Conservation (phyloP, 2,888 invertebrate species). For the Biston stratarius region DNA sequence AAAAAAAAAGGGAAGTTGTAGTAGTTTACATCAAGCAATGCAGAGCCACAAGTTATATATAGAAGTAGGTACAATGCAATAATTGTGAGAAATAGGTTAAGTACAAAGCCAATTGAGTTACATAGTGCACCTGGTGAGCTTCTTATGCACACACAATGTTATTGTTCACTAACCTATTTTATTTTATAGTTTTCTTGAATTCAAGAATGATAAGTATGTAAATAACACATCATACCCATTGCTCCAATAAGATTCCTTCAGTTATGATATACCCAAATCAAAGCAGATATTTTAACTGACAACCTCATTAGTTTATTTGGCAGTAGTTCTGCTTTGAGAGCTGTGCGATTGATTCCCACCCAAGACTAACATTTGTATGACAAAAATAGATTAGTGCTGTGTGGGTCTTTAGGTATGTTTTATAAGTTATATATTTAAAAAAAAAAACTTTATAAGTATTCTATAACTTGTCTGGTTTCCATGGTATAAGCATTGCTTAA, state of each 20-base stretch:
- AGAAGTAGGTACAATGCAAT: not conserved
- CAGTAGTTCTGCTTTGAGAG: not conserved
- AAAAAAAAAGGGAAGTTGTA: too few species aligned
- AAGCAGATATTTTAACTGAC: too few species aligned
- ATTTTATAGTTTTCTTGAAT: too few species aligned
- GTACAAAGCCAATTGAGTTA: constrained; percentile 36
- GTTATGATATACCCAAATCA: too few species aligned
- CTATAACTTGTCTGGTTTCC: too few species aligned
- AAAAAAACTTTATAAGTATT: not conserved
- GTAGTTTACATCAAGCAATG: not conserved
- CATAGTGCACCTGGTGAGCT: constrained; percentile 35
- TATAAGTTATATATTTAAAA: not conserved
- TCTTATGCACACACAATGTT: constrained; percentile 45
- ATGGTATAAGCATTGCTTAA: not conserved
- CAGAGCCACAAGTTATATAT: not conserved
- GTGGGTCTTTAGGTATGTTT: not conserved
- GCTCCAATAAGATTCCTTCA: too few species aligned
- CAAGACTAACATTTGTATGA: too few species aligned
- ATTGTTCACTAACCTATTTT: constrained; percentile 48
- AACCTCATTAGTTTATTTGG: too few species aligned
- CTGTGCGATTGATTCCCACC: too few species aligned
- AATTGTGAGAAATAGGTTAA: constrained; percentile 23
- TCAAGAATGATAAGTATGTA: too few species aligned
- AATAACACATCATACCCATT: too few species aligned
- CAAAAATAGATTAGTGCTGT: too few species aligned